Conservation (phyloP, 2,888 invertebrate genomes). For the Panopea generosa region DNA sequence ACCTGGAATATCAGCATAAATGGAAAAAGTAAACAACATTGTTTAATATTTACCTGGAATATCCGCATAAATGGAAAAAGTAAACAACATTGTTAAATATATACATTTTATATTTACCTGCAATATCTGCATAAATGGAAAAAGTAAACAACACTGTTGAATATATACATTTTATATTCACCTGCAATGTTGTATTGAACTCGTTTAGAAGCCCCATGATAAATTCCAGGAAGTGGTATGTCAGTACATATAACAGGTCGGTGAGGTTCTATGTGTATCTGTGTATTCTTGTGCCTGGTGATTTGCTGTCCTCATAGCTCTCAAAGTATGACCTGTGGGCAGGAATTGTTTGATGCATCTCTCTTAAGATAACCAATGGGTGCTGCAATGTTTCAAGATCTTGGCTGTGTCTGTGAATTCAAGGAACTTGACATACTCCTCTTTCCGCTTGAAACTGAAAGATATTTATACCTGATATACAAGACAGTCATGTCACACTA, state of each 20-base stretch:
- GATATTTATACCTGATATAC: too few relatives aligned
- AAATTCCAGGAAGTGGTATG: slow-evolving; percentile 37
- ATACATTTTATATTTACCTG: too few relatives aligned
- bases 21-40: too few relatives aligned
- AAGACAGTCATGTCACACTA: too few relatives aligned
- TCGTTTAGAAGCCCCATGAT: slow-evolving; percentile 45
- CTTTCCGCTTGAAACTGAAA: slow-evolving; percentile 10
- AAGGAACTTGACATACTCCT: slow-evolving; percentile 3
- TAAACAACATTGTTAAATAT: too few relatives aligned
- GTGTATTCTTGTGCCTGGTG: slow-evolving; percentile 5
- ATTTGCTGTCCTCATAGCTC: slow-evolving; percentile 36
- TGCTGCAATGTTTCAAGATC: slow-evolving; percentile 35
- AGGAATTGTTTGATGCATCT: slow-evolving; percentile 42
- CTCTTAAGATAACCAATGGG: slow-evolving; percentile 54
- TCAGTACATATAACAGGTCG: slow-evolving; percentile 15
- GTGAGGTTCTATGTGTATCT: slow-evolving; percentile 15
- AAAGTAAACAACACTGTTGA: too few relatives aligned
- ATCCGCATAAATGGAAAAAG: too few relatives aligned
- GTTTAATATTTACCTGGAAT: too few relatives aligned
- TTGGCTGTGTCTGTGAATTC: slow-evolving; percentile 17
- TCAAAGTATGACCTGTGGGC: slow-evolving; percentile 48
- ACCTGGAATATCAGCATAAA: too few relatives aligned
- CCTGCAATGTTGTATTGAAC: slow-evolving; percentile 58
- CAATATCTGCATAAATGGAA: too few relatives aligned
- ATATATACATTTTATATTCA: too few relatives aligned